Conservation (phyloP, 2,797 vertebrate genomes). For the Austrolebias charrua region DNA sequence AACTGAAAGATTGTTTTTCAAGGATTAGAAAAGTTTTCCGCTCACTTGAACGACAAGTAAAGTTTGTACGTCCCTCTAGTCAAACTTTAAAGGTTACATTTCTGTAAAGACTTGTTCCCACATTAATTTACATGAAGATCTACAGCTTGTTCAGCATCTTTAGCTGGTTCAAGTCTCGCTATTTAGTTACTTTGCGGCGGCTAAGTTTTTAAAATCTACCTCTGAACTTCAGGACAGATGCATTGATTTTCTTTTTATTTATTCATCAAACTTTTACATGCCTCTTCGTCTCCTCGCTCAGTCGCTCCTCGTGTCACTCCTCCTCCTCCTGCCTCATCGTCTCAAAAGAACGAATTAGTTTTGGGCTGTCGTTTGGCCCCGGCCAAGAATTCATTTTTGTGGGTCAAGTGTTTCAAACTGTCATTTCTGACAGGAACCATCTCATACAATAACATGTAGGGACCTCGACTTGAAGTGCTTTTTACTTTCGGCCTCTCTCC, state of each 20-base stretch:
- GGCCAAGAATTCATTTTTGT: conserved; percentile 82
- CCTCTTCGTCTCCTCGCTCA: conserved; percentile 52
- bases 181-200: no score
- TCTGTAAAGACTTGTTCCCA: no score
- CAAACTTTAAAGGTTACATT: no score
- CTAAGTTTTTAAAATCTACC: no score
- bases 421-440: conserved; percentile 82
- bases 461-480: conserved; percentile 74
- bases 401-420: conserved; percentile 83
- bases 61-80: no score
- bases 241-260: conserved; percentile 18
- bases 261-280: conserved; percentile 9
- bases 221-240: no score
- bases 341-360: conserved; percentile 81
- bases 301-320: conserved; percentile 61
- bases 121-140: no score
- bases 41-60: no score
- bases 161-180: no score
- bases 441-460: conserved; percentile 78
- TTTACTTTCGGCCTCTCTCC: neutral
- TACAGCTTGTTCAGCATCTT: no score
- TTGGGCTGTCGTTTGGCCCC: conserved; percentile 75
- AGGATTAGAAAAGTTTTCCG: no score
- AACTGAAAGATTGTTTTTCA: no score
- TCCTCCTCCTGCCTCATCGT: conserved; percentile 56